Base-by-base conservation (phyloP, 2,113 vertebrate species). In the Scomber colias region DNA sequence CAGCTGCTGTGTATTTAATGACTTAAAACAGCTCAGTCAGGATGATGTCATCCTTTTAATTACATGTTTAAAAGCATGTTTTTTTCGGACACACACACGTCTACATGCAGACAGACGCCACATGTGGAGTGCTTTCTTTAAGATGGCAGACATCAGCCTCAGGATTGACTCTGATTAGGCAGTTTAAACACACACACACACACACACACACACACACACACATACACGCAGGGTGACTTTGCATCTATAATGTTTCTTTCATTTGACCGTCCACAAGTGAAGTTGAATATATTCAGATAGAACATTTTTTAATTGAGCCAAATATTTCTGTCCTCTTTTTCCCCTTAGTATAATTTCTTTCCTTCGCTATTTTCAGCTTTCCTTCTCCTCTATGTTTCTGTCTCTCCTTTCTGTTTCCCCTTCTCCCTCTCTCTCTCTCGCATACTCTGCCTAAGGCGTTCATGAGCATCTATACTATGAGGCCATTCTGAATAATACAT, bases 401-500 rank as follows among this genome's bases (percentile, higher is more conserved):
- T 55, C 31, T 17, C 63, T 72, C 16, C 8, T 60, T 62, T 49
- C 17, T 27, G 17, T 21, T 44, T 55, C 19, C 51, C 13, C 49
- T 48, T 50, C 40, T 71, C 48, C 49, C 57, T 68, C 15, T 50
- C n/a, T 21, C 6, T 48, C 30, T 30, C 40, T 68, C 13, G 16
- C 51, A 70, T 17, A 66, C 75, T 81, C 50, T 48, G 79, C 90
- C 81, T 63, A 3, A 30, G 70, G 87, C 79, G 0, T 27, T 12
- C 69, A n/a, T 64, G 77, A 81, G 76, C 83, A 84, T 86, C 79
- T 79, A 82, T 75, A 83, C 75, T 85, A 75, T 30, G 59, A 90
- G 88, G 88, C 88, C 73, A 56, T 69, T 55, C 77, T 92, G 82
- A 94, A 93, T 92, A 89, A 93, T 93, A 84, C 77, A 94, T 92